Percentiles rank a stretch among this genome's conserved stretches.
Evolutionary conservation across 2,797 vertebrate genomes (phyloP).

Genomic region (Lithobates sylvaticus): DNA sequence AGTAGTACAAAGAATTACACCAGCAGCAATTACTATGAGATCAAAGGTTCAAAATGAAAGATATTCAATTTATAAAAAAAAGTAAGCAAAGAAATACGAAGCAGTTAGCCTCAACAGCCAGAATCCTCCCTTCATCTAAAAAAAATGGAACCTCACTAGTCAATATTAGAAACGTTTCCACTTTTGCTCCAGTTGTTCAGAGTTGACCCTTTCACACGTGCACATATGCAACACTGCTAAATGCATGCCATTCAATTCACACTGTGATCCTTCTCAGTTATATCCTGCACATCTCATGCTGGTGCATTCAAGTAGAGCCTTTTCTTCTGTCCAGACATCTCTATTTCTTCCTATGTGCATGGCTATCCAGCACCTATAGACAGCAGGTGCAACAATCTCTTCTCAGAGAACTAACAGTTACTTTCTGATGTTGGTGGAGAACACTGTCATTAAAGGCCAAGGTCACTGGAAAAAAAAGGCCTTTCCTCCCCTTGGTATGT

Average conservation of each 20-base stretch:
- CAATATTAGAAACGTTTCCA: too few species aligned
- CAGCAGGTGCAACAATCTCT: slow-evolving; percentile 28
- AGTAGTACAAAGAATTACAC: neutral
- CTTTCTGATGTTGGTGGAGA: neutral
- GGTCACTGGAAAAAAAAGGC: slow-evolving; percentile 37
- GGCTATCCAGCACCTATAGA: neutral
- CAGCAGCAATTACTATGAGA: neutral
- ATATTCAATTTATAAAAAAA: neutral
- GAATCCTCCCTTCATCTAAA: neutral
- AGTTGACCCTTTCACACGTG: neutral
- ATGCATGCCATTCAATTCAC: neutral
- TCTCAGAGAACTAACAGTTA: slow-evolving; percentile 8
- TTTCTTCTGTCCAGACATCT: neutral
- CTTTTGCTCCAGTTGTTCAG: neutral
- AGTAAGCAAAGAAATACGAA: too few species aligned
- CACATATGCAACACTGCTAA: neutral
- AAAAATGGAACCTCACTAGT: neutral
- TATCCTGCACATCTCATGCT: neutral
- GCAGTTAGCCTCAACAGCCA: too few species aligned
- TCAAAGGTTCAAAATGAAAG: neutral
- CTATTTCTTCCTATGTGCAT: neutral
- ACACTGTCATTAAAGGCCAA: slow-evolving; percentile 26
- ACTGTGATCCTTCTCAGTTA: neutral
- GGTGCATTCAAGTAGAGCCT: neutral
- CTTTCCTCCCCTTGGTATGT: neutral